Evolutionary conservation across 2,888 invertebrate species (phyloP), one percentile per base, ranked within the genome.

Genomic region (Tenthredo mesomela): DNA sequence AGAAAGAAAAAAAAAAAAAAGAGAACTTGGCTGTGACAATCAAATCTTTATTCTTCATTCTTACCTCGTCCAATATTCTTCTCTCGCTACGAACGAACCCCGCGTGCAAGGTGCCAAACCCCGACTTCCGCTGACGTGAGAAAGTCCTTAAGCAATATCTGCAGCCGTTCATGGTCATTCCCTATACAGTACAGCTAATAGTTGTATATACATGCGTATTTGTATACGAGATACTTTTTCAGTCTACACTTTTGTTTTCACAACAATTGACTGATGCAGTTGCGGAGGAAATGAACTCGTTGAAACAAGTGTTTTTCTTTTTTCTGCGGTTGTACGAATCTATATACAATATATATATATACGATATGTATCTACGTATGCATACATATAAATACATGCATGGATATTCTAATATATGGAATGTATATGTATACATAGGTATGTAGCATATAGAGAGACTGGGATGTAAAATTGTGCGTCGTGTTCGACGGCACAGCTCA

Each of bases 101-200:
- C 18, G 47, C 54, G 67, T 33, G 54, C 77, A 29, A 77, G 77
- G 77, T 77, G 77, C 54, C 50, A 77, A 40, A 73, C 71, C 43
- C 77, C 77, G 77, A 77, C 77, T 77, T 77, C 77, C 77, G 77
- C 54, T 77, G 77, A 77, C 77, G 77, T 77, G 77, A 77, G 77
- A 77, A 50, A 77, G 47, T 50, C 77, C 50, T 54, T 50, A 50
- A 54, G 77, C 54, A 67, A 67, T 67, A 43, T 73, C 71, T 54
- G 54, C 54, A 12, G 25, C 21, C 71, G 71, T 40, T 73, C 71
- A 73, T 54, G 54, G 77, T 50, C 77, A 54, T 77, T 67, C 67
- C 67, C 18, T 40, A 33, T 70, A 37, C 2, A 29, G 10, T 37
- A n/a, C 10, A 37, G 29, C 33, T 37, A 70, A 37, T 70, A 61